Percentiles rank a stretch among this genome's conserved stretches.
Evolutionary conservation across 1,140 invertebrate species (phyloP).

Genomic region (Drosophila novamexicana): DNA sequence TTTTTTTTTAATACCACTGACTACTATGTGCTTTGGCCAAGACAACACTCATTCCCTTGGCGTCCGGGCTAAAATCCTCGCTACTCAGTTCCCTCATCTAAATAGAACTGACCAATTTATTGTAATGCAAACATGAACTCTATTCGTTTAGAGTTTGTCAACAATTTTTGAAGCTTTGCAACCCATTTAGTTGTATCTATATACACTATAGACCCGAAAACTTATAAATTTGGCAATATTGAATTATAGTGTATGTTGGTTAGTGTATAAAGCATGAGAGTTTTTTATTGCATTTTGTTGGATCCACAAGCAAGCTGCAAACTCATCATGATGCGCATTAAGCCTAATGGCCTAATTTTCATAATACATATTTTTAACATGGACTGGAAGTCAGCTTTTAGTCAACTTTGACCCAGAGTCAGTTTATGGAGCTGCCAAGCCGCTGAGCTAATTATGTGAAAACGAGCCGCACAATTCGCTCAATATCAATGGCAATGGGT

Average conservation of each 20-base stretch:
- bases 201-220: no score
- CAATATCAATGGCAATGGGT: conserved; percentile 40
- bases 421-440: conserved; percentile 12
- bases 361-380: background rate
- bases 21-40: no score
- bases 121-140: no score
- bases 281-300: conserved; percentile 1
- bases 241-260: background rate
- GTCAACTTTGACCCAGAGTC: conserved; percentile 26
- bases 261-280: background rate
- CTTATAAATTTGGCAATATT: background rate
- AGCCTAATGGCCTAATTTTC: conserved; percentile 20
- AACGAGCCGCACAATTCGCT: conserved; percentile 21
- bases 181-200: no score
- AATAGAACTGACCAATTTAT: no score
- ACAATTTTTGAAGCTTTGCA: no score
- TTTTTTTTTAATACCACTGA: no score
- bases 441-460: conserved; percentile 53
- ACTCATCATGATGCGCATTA: conserved; percentile 6
- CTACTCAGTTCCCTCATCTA: no score
- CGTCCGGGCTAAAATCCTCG: no score
- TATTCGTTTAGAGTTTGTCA: no score
- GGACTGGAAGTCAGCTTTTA: background rate
- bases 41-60: no score
- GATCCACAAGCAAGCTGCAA: background rate